phyloP scores from a whole-genome alignment of 1,140 invertebrate genomes.

The Cryptotermes secundus region DNA sequence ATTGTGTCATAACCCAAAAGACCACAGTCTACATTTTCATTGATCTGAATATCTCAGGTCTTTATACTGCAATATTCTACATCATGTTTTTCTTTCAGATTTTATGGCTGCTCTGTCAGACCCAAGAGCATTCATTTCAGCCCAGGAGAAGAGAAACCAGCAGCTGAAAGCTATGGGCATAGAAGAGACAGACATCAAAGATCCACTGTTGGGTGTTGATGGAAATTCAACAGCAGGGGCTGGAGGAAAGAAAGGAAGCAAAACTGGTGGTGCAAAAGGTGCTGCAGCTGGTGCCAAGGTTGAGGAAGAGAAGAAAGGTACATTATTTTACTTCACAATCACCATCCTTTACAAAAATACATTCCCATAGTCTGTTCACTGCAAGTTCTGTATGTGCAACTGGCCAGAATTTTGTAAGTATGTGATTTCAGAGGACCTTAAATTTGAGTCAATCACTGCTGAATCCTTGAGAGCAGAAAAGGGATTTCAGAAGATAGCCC shows the following conservation, averaged over 20 bases:
- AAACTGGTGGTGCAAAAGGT: not conserved
- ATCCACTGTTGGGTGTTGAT: conserved; percentile 47
- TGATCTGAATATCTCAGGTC: too few species aligned
- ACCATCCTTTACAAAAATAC: too few species aligned
- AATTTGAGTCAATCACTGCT: conserved; percentile 90
- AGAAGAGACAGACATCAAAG: conserved; percentile 71
- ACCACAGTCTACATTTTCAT: too few species aligned
- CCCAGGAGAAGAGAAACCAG: conserved; percentile 83
- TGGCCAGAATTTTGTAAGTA: too few species aligned
- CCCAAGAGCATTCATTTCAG: conserved; percentile 87
- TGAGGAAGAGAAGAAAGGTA: conserved; percentile 56
- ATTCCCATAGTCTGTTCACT: too few species aligned
- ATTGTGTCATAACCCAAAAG: too few species aligned
- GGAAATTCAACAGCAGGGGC: conserved; percentile 44
- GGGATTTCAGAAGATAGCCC: conserved; percentile 88
- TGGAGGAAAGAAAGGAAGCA: conserved; percentile 42
- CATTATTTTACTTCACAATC: too few species aligned
- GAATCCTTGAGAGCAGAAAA: conserved; percentile 91
- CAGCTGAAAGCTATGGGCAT: conserved; percentile 95
- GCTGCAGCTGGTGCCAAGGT: conserved; percentile 42
- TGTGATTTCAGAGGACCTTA: conserved; percentile 56
- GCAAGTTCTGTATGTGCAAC: too few species aligned
- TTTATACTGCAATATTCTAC: too few species aligned
- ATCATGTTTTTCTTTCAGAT: conserved; percentile 56
- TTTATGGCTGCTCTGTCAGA: conserved; percentile 98